These are phyloP conservation scores for Campoletis sonorensis DNA, from an alignment of 1,140 invertebrate genomes.

Conservation along the genomic window DNA sequence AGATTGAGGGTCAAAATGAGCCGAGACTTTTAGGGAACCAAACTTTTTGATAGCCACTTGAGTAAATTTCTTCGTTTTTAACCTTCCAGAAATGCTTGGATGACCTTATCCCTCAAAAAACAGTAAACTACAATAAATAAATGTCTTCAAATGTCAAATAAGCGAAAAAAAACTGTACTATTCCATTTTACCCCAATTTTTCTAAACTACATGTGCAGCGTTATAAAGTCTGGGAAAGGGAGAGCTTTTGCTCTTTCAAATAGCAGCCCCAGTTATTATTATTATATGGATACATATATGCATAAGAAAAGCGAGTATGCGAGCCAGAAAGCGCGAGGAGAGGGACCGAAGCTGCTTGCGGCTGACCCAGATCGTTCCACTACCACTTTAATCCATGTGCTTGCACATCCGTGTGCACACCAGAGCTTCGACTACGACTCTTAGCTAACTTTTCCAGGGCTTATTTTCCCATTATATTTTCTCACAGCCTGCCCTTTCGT, in stretches of 20 bases:
- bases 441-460: background rate
- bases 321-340: background rate
- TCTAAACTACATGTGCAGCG: no score
- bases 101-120: no score
- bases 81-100: no score
- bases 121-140: no score
- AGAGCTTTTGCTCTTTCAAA: background rate
- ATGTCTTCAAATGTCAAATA: no score
- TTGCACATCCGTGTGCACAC: background rate
- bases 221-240: no score
- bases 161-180: no score
- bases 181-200: no score
- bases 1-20: background rate
- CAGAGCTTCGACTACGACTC: background rate
- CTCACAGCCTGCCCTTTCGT: background rate
- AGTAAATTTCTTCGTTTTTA: no score
- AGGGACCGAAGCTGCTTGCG: conserved; percentile 9
- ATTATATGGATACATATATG: conserved; percentile 1
- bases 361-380: conserved; percentile 31
- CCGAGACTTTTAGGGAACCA: no score
- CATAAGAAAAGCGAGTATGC: background rate
- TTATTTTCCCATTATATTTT: background rate
- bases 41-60: no score
- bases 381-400: background rate
- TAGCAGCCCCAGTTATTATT: background rate